A percentile compares a stretch with the other conserved stretches of the same genome.
phyloP scores from a whole-genome alignment of 2,797 vertebrate species.

The Antrozous pallidus region DNA sequence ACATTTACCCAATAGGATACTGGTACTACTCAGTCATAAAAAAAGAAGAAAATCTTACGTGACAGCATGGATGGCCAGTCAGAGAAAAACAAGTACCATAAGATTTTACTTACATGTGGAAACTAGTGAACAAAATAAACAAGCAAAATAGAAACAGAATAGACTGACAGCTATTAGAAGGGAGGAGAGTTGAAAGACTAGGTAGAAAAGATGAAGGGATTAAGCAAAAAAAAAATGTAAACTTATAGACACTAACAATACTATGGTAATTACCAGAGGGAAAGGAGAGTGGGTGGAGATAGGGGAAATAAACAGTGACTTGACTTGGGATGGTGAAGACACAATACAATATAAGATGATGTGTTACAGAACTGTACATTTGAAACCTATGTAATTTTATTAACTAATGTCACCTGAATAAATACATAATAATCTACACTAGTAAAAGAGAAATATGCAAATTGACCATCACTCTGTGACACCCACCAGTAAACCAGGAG shows the following conservation, averaged over 20 bases:
- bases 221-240: neutral
- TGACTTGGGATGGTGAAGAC: neutral
- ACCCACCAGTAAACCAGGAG: no score
- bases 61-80: neutral
- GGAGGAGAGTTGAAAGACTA: no score
- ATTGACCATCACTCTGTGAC: no score
- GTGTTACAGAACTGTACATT: neutral
- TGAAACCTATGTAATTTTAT: neutral
- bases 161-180: neutral
- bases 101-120: neutral
- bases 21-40: neutral
- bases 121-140: neutral
- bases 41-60: neutral
- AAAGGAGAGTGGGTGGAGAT: neutral
- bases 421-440: neutral
- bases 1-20: neutral
- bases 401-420: neutral
- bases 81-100: neutral
- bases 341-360: neutral
- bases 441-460: no score
- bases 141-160: neutral
- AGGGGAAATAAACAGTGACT: neutral
- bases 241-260: neutral
- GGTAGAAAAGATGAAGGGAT: neutral
- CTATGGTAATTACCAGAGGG: neutral